phyloP scores from a whole-genome alignment of 1,140 invertebrate genomes.

The Drosophila guanche region DNA sequence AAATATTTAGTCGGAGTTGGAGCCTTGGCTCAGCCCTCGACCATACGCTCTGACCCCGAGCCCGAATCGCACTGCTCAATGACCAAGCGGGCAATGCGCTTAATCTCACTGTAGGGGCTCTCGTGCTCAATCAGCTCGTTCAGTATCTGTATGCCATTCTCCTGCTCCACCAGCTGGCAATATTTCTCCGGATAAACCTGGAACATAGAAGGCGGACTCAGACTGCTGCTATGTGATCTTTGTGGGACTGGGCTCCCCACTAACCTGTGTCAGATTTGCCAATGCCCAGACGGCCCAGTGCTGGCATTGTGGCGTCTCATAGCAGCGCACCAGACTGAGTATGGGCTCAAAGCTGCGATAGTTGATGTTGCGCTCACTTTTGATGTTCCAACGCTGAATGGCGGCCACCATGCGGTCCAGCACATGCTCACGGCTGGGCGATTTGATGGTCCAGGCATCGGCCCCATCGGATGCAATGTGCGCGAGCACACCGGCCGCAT shows the following conservation, averaged over 20 bases:
- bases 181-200: slow-evolving; percentile 90
- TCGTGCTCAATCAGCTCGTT: slow-evolving; percentile 87
- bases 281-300: slow-evolving; percentile 99
- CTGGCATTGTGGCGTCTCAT: slow-evolving; percentile 95
- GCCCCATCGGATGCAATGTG: slow-evolving; percentile 97
- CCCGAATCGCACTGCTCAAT: slow-evolving; percentile 86
- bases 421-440: slow-evolving; percentile 89
- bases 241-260: background rate
- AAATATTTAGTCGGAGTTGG: background rate
- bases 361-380: slow-evolving; percentile 96
- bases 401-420: slow-evolving; percentile 90
- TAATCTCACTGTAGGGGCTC: slow-evolving; percentile 87
- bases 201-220: too few relatives aligned
- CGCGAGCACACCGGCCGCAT: slow-evolving; percentile 97
- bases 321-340: slow-evolving; percentile 90
- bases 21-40: slow-evolving; percentile 58
- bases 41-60: slow-evolving; percentile 64
- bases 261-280: slow-evolving; percentile 95
- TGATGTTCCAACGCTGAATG: slow-evolving; percentile 94
- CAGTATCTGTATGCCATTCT: slow-evolving; percentile 92
- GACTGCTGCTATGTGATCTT: too few relatives aligned
- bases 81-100: slow-evolving; percentile 87
- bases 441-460: slow-evolving; percentile 90
- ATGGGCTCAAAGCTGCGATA: slow-evolving; percentile 98
- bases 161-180: slow-evolving; percentile 92